These are phyloP conservation scores for Steromphala cineraria DNA, from an alignment of 2,888 invertebrate species.

Conservation along the genomic window DNA sequence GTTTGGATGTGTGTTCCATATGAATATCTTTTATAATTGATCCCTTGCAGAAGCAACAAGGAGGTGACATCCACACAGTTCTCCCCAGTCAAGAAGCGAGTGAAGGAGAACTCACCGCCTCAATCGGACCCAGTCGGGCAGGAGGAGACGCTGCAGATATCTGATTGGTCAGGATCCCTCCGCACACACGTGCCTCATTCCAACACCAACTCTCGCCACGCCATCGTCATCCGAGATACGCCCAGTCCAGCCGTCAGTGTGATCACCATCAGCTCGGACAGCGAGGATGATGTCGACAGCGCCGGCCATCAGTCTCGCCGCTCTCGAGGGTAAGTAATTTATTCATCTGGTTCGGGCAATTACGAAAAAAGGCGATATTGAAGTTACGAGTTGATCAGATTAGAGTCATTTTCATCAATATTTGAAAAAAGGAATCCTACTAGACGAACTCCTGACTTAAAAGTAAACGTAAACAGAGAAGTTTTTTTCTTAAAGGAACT, in stretches of 20 bases:
- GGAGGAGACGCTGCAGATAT: conserved; percentile 40
- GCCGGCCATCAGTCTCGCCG: conserved; percentile 79
- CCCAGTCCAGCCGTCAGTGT: conserved; percentile 96
- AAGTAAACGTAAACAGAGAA: too few species aligned
- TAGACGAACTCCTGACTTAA: too few species aligned
- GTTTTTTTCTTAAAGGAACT: too few species aligned
- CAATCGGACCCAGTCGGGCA: conserved; percentile 41
- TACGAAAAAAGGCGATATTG: too few species aligned
- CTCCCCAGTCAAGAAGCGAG: conserved; percentile 97
- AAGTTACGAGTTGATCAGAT: too few species aligned
- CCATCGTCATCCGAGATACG: conserved; percentile 95
- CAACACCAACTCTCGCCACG: conserved; percentile 80
- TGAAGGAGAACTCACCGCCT: conserved; percentile 94
- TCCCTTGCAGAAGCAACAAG: conserved; percentile 75
- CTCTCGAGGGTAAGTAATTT: neutral
- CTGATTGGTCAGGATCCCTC: conserved; percentile 36
- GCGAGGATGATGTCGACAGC: conserved; percentile 80
- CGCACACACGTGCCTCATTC: conserved; percentile 15
- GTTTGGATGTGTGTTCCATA: too few species aligned
- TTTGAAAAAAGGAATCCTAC: too few species aligned
- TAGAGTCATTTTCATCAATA: too few species aligned
- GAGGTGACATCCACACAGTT: conserved; percentile 81
- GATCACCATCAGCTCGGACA: conserved; percentile 96
- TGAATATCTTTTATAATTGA: too few species aligned
- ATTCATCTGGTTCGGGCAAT: too few species aligned